Evolutionary conservation across 2,888 invertebrate species (phyloP).

Genomic region (Drosophila ezoana): DNA sequence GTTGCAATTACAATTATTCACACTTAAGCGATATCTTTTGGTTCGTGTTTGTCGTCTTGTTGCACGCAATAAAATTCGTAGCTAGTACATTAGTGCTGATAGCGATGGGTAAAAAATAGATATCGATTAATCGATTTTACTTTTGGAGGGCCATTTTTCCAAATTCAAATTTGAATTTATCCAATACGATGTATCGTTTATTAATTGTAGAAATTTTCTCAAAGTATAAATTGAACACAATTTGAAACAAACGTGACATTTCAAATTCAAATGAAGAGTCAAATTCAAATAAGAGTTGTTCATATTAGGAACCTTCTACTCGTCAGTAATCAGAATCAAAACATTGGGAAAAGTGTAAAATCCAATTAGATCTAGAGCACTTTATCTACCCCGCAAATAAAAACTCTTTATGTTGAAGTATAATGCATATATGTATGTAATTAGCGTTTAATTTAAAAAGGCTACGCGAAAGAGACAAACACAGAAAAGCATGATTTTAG

Average conservation of each 20-base stretch:
- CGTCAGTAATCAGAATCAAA: too few species aligned
- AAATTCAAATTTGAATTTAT: conserved; percentile 1
- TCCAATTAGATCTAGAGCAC: too few species aligned
- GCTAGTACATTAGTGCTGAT: conserved; percentile 4
- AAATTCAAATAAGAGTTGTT: background rate
- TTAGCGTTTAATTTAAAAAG: background rate
- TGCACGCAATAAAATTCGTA: conserved; percentile 12
- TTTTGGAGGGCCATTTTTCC: background rate
- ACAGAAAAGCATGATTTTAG: background rate
- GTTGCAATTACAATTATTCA: conserved; percentile 33
- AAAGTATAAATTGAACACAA: background rate
- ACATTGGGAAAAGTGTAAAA: too few species aligned
- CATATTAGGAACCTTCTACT: too few species aligned
- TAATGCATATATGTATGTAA: background rate
- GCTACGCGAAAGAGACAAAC: conserved; percentile 1
- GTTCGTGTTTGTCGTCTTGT: conserved; percentile 5
- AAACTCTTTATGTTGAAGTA: too few species aligned
- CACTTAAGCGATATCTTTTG: conserved; percentile 28
- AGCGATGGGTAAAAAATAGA: conserved; percentile 12
- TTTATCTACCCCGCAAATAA: too few species aligned
- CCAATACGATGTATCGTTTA: background rate
- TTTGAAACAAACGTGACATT: background rate
- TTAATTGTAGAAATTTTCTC: background rate
- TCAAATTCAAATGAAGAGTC: too few species aligned
- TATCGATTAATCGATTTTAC: conserved; percentile 19